Base-by-base conservation (phyloP, 2,113 vertebrate genomes). In the Australoheros scitulus region DNA sequence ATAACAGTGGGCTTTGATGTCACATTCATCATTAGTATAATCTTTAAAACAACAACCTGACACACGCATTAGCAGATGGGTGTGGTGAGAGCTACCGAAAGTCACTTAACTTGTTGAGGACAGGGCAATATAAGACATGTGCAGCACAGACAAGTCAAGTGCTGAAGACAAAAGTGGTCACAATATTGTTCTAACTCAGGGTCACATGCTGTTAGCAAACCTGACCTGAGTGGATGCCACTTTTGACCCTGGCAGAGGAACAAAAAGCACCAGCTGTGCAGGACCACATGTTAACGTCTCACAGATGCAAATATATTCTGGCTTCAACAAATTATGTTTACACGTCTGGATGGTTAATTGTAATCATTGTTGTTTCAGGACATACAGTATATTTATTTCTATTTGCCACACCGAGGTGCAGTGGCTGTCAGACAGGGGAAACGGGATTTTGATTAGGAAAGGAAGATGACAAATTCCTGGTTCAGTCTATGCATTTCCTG, bases 381-480 rank as follows among this genome's bases (percentile, higher is more conserved):
- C 15, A 70, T 52, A 52, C 15, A 4, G 43, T 50, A 2, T 1
- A 70, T 70, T 70, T 13, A 7, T 70, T 70, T 52, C 24, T 70
- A 17, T 20, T 68, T 70, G 65, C 65, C 7, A 11, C 56, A 76
- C 15, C 24, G 18, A 38, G 34, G 77, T 61, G 50, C 68, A 61
- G 63, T 61, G n/a, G 80, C 59, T 18, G 24, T 80, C 76, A 58
- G 34, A 83, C 77, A 81, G 65, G 74, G 2, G 20, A 52, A 82
- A 88, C 77, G 11, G 68, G 76, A 78, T 61, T 87, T 76, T 78
- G 81, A 79, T 78, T 24, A 85, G 50, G 38, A 24, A 75, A 15
- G 36, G 29, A 38, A 74, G 17, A 41, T 64, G 52, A 9, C 50
- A 3, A 52, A 20, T 55, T 55, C 7, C 18, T 20, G 17, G 17